A percentile compares a stretch with the other conserved stretches of the same genome.
phyloP scores from a whole-genome alignment of 2,113 vertebrate genomes.

The Semicossyphus pulcher region DNA sequence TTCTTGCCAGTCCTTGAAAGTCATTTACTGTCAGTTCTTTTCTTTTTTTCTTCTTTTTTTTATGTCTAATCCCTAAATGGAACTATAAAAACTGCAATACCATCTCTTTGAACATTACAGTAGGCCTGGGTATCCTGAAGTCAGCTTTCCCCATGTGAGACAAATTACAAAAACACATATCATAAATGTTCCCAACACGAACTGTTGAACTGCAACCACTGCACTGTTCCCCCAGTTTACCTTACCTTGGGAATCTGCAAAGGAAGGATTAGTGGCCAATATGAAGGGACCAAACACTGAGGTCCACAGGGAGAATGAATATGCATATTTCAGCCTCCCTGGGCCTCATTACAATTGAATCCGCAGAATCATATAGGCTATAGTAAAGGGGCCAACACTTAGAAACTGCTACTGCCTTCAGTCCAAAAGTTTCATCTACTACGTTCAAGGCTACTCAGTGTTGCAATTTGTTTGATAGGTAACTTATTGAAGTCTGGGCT shows the following conservation, averaged over 20 bases:
- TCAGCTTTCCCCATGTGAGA: conserved; percentile 49
- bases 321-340: conserved; percentile 49
- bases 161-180: conserved; percentile 52
- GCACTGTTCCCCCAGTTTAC: conserved; percentile 56
- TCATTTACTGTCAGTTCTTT: not conserved
- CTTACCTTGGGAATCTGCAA: conserved; percentile 54
- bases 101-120: conserved; percentile 19
- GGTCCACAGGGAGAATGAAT: conserved; percentile 51
- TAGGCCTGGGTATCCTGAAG: conserved; percentile 11
- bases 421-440: conserved; percentile 1
- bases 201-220: conserved; percentile 43
- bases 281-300: conserved; percentile 32
- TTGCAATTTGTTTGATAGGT: not conserved
- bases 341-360: conserved; percentile 67
- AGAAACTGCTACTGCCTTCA: conserved; percentile 18
- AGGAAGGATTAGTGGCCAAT: conserved; percentile 60
- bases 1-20: conserved; percentile 21
- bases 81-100: not conserved
- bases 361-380: conserved; percentile 21
- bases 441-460: not conserved
- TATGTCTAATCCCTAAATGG: not conserved
- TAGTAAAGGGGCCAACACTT: not conserved
- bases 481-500: not conserved
- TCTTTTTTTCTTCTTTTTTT: not conserved
- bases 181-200: conserved; percentile 37